Percentiles rank a stretch among this genome's conserved stretches.
Evolutionary conservation across 2,113 vertebrate species (phyloP).

Genomic region (Glaucidium brasilianum): DNA sequence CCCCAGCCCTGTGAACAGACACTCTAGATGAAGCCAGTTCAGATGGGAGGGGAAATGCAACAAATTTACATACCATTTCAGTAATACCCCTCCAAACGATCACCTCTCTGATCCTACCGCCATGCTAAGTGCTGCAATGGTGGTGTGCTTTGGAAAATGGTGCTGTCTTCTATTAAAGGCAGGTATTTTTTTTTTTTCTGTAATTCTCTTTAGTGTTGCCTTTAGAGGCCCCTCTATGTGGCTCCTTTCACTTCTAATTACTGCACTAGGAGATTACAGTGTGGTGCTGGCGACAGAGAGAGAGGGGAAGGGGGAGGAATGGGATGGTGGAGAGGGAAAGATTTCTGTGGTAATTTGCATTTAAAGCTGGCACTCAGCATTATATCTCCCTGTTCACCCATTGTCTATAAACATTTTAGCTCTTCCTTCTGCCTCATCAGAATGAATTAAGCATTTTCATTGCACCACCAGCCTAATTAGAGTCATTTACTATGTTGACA

Average conservation of each 20-base stretch:
- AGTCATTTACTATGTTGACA: conserved; percentile 76
- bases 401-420: conserved; percentile 77
- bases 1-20: not conserved
- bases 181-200: conserved; percentile 55
- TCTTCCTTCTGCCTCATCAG: conserved; percentile 75
- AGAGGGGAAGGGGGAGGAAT: conserved; percentile 52
- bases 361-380: conserved; percentile 75
- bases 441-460: conserved; percentile 74
- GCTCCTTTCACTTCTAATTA: conserved; percentile 71
- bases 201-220: conserved; percentile 61
- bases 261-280: conserved; percentile 66
- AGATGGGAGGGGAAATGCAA: not conserved
- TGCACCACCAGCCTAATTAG: conserved; percentile 73
- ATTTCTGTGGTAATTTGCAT: conserved; percentile 72
- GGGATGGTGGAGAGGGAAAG: conserved; percentile 66
- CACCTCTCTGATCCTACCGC: not conserved
- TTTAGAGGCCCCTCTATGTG: conserved; percentile 59
- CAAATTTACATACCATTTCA: conserved; percentile 13
- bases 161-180: conserved; percentile 49
- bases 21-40: not conserved
- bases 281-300: conserved; percentile 57
- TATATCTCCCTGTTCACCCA: conserved; percentile 76
- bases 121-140: not conserved
- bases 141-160: conserved; percentile 35
- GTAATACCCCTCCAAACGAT: conserved; percentile 21